These are phyloP conservation scores for Moxostoma hubbsi DNA, from an alignment of 2,797 vertebrate species.

Conservation along the genomic window DNA sequence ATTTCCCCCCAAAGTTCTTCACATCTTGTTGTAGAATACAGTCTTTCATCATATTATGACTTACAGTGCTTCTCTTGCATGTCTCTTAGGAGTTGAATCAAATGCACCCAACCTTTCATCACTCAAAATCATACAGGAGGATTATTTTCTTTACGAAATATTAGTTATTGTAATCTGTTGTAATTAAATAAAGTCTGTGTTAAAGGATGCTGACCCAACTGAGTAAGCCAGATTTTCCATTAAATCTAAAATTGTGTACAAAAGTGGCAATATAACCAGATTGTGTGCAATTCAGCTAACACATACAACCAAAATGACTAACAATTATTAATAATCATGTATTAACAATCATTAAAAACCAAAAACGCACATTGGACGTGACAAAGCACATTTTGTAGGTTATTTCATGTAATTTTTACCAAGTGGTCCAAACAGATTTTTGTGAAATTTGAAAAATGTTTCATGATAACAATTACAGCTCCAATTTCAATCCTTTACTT, in stretches of 20 bases:
- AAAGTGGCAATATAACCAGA: conserved; percentile 70
- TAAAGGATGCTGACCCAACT: background rate
- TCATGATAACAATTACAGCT: conserved; percentile 75
- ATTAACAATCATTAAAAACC: conserved; percentile 75
- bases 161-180: conserved; percentile 20
- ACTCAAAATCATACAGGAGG: background rate
- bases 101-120: conserved; percentile 3
- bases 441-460: conserved; percentile 62
- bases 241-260: conserved; percentile 46
- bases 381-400: conserved; percentile 64
- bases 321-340: conserved; percentile 74
- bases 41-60: background rate
- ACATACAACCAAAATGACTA: conserved; percentile 66
- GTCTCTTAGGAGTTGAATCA: background rate
- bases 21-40: background rate
- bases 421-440: conserved; percentile 57
- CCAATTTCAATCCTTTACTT: conserved; percentile 68
- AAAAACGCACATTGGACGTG: conserved; percentile 71
- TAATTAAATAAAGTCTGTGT: conserved; percentile 8
- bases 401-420: conserved; percentile 45
- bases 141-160: background rate
- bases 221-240: conserved; percentile 13
- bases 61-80: background rate
- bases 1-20: background rate
- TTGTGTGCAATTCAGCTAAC: conserved; percentile 63